A percentile compares a stretch with the other conserved stretches of the same genome.
Conservation (phyloP, 1,140 invertebrate species). For the Battus philenor region DNA sequence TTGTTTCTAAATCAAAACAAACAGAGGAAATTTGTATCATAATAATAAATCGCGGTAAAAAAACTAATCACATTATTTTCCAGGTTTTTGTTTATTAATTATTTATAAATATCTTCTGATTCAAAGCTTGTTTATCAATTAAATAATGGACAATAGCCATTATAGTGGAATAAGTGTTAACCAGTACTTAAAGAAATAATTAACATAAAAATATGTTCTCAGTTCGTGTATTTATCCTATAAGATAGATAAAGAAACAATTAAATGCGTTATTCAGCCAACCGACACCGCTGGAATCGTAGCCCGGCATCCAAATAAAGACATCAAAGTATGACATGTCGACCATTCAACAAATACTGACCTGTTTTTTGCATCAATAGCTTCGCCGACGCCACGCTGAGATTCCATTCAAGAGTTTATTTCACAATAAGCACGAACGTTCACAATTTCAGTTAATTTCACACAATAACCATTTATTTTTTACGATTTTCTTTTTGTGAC, state of each 20-base stretch:
- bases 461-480: slow-evolving; percentile 62
- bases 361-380: slow-evolving; percentile 38
- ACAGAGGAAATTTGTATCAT: no score
- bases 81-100: no score
- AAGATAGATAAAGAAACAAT: slow-evolving; percentile 18
- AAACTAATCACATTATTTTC: no score
- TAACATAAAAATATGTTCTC: neutral
- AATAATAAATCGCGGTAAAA: no score
- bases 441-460: slow-evolving; percentile 55
- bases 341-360: slow-evolving; percentile 50
- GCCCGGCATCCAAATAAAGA: slow-evolving; percentile 66
- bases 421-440: slow-evolving; percentile 38
- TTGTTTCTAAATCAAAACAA: no score
- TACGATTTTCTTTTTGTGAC: slow-evolving; percentile 60
- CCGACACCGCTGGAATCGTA: slow-evolving; percentile 44
- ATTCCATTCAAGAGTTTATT: slow-evolving; percentile 49
- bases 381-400: slow-evolving; percentile 23
- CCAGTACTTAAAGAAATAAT: no score
- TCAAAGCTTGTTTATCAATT: slow-evolving; percentile 2
- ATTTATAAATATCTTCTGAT: no score
- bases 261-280: slow-evolving; percentile 34
- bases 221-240: slow-evolving; percentile 3
- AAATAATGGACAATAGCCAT: neutral
- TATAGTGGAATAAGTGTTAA: neutral
- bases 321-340: slow-evolving; percentile 41